Percentiles rank a stretch among this genome's conserved stretches.
These are phyloP conservation scores for Sebastes aleutianus DNA, from an alignment of 2,797 vertebrate genomes.

Conservation along the genomic window DNA sequence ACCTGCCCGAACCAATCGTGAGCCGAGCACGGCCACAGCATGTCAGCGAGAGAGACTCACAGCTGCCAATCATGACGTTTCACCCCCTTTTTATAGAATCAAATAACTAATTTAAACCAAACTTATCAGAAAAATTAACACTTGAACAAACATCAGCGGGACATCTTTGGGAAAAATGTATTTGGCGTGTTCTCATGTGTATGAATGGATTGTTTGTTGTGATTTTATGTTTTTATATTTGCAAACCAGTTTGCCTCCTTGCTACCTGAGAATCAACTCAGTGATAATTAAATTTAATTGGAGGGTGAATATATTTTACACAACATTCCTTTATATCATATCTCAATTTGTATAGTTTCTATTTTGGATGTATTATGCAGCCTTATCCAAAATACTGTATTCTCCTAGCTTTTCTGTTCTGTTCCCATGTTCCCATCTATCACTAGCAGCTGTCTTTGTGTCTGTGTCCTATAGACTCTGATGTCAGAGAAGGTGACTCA, in stretches of 20 bases:
- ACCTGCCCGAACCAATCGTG: no score
- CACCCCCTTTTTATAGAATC: no score
- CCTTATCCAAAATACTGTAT: background rate
- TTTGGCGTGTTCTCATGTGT: background rate
- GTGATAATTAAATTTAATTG: background rate
- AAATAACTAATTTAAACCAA: no score
- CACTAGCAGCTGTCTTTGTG: background rate
- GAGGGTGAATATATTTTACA: background rate
- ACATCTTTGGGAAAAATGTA: no score
- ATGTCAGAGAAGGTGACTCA: conserved; percentile 95
- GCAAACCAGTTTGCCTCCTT: background rate
- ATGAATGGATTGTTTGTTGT: background rate
- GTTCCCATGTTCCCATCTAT: background rate
- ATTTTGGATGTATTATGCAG: background rate
- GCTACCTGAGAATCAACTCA: background rate
- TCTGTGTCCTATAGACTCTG: conserved; percentile 81
- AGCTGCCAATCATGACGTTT: no score
- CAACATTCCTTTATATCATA: background rate
- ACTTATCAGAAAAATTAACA: no score
- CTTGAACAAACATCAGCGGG: no score
- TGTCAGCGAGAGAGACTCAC: no score
- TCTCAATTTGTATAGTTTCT: background rate
- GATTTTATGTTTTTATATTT: background rate
- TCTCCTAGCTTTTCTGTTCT: background rate
- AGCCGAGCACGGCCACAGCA: no score